These are phyloP conservation scores for Schizopygopsis pylzovi DNA, from an alignment of 2,797 vertebrate genomes.

Conservation along the genomic window DNA sequence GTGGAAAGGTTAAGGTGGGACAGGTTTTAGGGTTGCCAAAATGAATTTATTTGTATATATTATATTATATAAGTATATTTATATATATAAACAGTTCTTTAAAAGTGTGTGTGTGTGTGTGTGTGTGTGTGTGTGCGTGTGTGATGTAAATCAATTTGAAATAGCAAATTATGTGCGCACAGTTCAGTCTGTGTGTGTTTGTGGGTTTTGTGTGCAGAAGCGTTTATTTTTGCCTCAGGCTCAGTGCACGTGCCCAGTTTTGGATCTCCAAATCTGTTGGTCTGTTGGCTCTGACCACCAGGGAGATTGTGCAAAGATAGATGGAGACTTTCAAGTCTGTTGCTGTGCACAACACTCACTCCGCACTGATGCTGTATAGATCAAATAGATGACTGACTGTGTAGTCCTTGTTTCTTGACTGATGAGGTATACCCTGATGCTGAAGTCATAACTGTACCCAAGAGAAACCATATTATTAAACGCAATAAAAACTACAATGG, in stretches of 20 bases:
- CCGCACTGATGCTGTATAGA: background rate
- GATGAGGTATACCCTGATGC: background rate
- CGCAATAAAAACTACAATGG: background rate
- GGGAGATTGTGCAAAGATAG: background rate
- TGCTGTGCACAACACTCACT: background rate
- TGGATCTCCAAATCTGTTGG: conserved; percentile 27
- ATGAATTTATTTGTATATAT: background rate
- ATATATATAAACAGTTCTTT: background rate
- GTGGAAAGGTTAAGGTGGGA: background rate
- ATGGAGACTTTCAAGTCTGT: conserved; percentile 10
- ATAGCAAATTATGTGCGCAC: background rate
- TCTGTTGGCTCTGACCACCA: background rate
- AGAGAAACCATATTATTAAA: conserved; percentile 1
- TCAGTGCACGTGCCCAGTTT: conserved; percentile 66
- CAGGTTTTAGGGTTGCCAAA: background rate
- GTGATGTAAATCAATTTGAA: background rate
- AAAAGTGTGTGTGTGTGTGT: background rate
- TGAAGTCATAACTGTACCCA: conserved; percentile 5
- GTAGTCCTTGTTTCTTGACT: conserved; percentile 12
- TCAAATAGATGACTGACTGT: conserved; percentile 12
- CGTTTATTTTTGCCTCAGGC: conserved; percentile 64
- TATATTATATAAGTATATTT: background rate
- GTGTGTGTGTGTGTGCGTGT: too few species aligned
- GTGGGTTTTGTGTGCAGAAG: background rate
- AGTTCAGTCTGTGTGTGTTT: background rate